Conservation (phyloP, 2,888 invertebrate genomes). For the Coronaproctus castanopsis region DNA sequence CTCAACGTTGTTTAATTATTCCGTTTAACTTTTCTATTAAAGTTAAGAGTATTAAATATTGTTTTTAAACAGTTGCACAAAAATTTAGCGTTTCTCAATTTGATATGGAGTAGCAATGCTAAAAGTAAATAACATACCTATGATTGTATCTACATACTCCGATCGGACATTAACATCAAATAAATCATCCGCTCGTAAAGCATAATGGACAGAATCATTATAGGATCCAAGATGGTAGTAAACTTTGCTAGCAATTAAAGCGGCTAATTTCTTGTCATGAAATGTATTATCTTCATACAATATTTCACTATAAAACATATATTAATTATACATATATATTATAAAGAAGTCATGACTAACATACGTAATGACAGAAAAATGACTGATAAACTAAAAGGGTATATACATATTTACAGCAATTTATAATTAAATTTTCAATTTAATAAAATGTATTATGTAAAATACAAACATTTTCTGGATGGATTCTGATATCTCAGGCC, state of each 20-base stretch:
- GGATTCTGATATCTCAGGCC: constrained; percentile 96
- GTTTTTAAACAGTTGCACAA: no score
- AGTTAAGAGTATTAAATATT: no score
- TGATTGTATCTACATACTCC: constrained; percentile 91
- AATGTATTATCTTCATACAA: constrained; percentile 81
- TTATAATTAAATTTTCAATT: no score
- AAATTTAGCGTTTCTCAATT: no score
- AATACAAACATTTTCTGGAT: constrained; percentile 70
- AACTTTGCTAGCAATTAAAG: constrained; percentile 92
- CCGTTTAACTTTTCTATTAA: no score
- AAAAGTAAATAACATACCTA: constrained; percentile 41
- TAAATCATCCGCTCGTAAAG: constrained; percentile 79
- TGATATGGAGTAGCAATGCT: no score
- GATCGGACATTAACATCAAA: constrained; percentile 87
- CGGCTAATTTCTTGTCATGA: constrained; percentile 76
- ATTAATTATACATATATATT: no score
- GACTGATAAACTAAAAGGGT: no score
- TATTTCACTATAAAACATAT: constrained; percentile 44
- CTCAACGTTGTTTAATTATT: no score
- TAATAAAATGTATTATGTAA: constrained; percentile 4
- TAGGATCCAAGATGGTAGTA: constrained; percentile 95
- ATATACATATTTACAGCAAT: no score
- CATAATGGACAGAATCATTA: constrained; percentile 91
- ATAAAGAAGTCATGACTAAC: no score
- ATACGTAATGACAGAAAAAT: no score